Evolutionary conservation across 2,888 invertebrate species (phyloP), one percentile per base, ranked within the genome.

Genomic region (Andrena dorsata): DNA sequence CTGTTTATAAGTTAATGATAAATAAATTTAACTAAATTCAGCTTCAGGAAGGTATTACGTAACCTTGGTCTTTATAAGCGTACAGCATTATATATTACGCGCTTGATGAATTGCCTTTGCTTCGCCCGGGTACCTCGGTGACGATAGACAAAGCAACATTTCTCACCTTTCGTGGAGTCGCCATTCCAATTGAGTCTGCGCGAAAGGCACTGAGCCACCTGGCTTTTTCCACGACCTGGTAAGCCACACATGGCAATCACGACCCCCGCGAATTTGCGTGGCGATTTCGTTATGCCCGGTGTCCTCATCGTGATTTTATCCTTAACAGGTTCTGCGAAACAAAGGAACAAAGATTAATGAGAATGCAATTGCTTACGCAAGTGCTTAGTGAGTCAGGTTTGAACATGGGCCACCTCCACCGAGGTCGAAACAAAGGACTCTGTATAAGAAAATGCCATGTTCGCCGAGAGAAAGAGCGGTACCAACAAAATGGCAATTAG

Each of bases 151-250:
- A 47, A 35, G 32, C 0, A 47, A 7, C 13, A 16, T 71, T 82
- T 8, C 58, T 92, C 94, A 97, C 97, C 97, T 96, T 96, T 96
- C 32, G 98, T 97, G 89, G 96, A 96, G 91, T 98, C 97, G 35
- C 98, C 98, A 90, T 97, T 98, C 97, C 98, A 98, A 94, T 98
- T 98, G 76, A 98, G 96, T 92, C 98, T 98, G 79, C 98, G 95
- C 70, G 97, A 96, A 58, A 98, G 95, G 90, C 98, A 97, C 92
- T 97, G 97, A 0, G 98, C 97, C 78, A 98, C 96, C 93, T 98
- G 97, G 71, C 98, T 98, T 95, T 99, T 99, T 82, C 98, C 98
- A 35, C 98, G 95, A 23, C 98, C 98, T 0, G 98, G 98, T 80
- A 98, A 95, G 23, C 98, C 98, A 51, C 98, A 98, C 95, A 98